Percentiles rank a stretch among this genome's conserved stretches.
Conservation (phyloP, 1,140 invertebrate genomes). For the Trachelipus rathkii region DNA sequence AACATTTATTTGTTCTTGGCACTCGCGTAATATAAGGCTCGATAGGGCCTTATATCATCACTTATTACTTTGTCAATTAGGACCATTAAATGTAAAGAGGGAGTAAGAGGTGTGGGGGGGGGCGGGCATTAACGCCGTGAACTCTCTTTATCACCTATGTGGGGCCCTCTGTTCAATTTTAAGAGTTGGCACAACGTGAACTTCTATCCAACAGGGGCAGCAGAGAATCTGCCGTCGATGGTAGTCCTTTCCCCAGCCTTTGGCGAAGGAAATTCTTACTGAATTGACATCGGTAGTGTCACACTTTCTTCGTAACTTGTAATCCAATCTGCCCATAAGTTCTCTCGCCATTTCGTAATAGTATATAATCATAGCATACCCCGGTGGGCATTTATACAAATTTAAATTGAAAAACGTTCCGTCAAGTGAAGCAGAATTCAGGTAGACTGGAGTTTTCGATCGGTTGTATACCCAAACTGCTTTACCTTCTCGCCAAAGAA, state of each 20-base stretch:
- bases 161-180: not conserved
- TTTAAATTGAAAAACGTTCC: not conserved
- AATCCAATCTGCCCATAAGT: not conserved
- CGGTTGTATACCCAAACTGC: not conserved
- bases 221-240: not conserved
- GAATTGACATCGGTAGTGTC: not conserved
- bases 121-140: no score
- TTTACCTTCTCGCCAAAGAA: not conserved
- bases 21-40: no score
- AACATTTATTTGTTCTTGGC: no score
- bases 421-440: not conserved
- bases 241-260: conserved; percentile 6
- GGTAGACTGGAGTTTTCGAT: not conserved
- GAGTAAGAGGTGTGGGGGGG: no score
- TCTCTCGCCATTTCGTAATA: not conserved
- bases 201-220: conserved; percentile 1
- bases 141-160: not conserved
- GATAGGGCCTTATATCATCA: no score
- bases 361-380: not conserved
- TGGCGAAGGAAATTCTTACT: not conserved
- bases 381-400: not conserved
- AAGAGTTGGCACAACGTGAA: not conserved
- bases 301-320: not conserved
- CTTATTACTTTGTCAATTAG: no score
- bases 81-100: no score